Conservation (phyloP, 1,140 invertebrate genomes). For the Monomorium pharaonis region DNA sequence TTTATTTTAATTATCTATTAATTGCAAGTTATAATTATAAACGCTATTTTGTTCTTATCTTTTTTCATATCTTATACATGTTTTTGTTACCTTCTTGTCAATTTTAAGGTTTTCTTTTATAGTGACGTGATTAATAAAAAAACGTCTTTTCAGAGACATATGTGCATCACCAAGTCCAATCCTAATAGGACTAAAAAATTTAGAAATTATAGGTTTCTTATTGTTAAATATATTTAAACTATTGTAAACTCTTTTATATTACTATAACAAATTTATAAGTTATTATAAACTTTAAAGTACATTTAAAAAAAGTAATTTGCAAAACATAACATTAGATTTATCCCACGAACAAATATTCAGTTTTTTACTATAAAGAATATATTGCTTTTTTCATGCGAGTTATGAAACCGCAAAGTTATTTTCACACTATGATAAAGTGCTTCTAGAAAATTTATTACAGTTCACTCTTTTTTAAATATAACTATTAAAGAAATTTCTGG, state of each 20-base stretch:
- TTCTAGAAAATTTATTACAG: neutral
- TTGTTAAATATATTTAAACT: neutral
- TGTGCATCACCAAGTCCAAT: neutral
- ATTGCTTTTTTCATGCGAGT: neutral
- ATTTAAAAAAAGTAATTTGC: neutral
- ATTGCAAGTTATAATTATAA: neutral
- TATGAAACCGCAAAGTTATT: neutral
- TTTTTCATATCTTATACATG: neutral
- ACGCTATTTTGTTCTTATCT: neutral
- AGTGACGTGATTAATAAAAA: neutral
- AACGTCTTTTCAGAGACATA: neutral
- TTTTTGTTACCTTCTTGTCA: neutral
- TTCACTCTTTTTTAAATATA: neutral
- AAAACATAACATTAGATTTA: neutral
- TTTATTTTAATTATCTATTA: neutral
- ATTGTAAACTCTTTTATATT: neutral
- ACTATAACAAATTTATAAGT: neutral
- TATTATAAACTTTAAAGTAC: neutral
- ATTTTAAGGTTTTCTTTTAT: neutral
- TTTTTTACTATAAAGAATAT: neutral
- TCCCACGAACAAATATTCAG: neutral
- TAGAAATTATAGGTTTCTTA: neutral
- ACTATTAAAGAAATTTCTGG: neutral
- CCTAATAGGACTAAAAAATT: neutral
- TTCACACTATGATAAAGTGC: neutral